Base-by-base conservation (phyloP, 2,888 invertebrate genomes). In the Leptinotarsa haldemani region DNA sequence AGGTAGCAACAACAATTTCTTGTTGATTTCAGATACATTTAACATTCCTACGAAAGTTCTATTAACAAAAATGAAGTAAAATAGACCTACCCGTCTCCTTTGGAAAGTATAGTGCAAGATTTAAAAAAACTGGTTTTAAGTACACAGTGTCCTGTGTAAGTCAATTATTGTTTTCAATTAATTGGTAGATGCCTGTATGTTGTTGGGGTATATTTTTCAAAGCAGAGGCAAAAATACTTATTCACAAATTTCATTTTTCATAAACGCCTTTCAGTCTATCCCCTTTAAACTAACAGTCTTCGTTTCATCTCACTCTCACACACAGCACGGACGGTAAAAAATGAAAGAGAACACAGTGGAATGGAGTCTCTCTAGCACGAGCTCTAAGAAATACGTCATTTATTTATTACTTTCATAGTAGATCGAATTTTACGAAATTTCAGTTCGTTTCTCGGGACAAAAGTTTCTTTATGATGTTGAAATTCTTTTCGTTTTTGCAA, bases 251-350 rank as follows among this genome's bases (percentile, higher is more conserved):
- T 18, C 52, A 69, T 70, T 74, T 70, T 67, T 67, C 65, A 25
- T 52, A 25, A 65, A 46, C n/a, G 53, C 61, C 74, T 78, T 81
- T 70, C 65, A 78, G 80, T 80, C 79, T 82, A 85, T 85, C 85
- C 79, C 80, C 85, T 86, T 86, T 86, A 86, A 86, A 81, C 83
- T 85, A 86, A 86, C 85, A 86, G 86, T 85, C 83, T 77, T 81
- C 80, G 74, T 61, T 71, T 80, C 76, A 65, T 85, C 85, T 83
- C 82, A 77, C 78, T 85, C 81, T 53, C 61, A 71, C 84, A 65
- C 80, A 71, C 78, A 77, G 74, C 76, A 75, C 76, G 74, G 74
- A 70, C 73, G 61, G 70, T 77, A 80, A 82, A 68, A 83, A 82
- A 83, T 78, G 82, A 82, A 82, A 82, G 81, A 78, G 81, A 82